Evolutionary conservation across 2,113 vertebrate species (phyloP).

Genomic region (Pseudopodoces humilis): DNA sequence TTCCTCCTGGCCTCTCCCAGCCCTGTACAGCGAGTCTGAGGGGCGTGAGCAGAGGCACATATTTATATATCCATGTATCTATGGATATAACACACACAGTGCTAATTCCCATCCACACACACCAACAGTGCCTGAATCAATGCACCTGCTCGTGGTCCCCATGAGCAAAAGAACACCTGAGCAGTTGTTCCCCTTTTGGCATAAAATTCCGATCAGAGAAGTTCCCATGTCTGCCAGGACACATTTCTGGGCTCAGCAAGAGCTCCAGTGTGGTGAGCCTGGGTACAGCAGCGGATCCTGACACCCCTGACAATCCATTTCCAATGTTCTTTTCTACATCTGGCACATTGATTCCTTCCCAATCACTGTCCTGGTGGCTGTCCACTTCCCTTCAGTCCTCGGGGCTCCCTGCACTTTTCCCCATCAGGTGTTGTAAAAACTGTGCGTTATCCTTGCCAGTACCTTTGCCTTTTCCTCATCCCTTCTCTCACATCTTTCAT

Average conservation of each 20-base stretch:
- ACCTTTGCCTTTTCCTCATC: background rate
- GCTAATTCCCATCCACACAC: background rate
- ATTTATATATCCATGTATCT: too few species aligned
- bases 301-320: background rate
- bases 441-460: background rate
- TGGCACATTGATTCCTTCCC: background rate
- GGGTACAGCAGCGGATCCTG: background rate
- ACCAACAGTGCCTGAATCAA: background rate
- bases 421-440: background rate
- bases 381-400: background rate
- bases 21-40: background rate
- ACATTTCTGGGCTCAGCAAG: background rate
- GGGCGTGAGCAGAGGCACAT: background rate
- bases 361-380: background rate
- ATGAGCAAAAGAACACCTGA: background rate
- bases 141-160: background rate
- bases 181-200: background rate
- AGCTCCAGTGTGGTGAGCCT: background rate
- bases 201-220: background rate
- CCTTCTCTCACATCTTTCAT: background rate
- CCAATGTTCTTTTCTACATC: background rate
- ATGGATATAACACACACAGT: background rate
- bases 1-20: background rate
- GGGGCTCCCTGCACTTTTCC: background rate
- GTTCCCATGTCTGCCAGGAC: fast-evolving